Percentiles rank a stretch among this genome's conserved stretches.
phyloP scores from a whole-genome alignment of 2,113 vertebrate species.

The Junco hyemalis region DNA sequence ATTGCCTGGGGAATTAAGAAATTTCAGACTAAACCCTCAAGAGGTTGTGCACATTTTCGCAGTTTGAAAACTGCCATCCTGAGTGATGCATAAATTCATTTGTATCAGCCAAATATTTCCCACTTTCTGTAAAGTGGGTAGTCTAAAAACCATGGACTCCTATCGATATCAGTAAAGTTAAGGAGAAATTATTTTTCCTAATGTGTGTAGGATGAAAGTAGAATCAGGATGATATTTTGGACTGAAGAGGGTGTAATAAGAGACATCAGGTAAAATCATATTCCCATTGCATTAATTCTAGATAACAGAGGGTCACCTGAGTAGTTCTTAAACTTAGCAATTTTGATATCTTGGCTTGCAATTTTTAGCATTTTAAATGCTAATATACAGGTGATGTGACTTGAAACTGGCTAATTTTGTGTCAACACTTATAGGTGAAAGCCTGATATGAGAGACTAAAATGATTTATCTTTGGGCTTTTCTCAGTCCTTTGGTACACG shows the following conservation, averaged over 20 bases:
- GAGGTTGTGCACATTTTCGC: not conserved
- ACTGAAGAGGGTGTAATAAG: not conserved
- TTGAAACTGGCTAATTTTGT: not conserved
- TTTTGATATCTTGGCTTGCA: not conserved
- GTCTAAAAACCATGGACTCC: not conserved
- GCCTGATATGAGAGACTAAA: not conserved
- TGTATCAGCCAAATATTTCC: not conserved
- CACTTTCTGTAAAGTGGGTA: not conserved
- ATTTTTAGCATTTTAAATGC: not conserved
- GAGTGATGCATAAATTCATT: not conserved
- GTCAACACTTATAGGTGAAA: not conserved
- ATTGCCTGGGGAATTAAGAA: not conserved
- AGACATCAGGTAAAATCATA: not conserved
- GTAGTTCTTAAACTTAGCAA: not conserved
- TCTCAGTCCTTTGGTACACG: not conserved
- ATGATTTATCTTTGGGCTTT: not conserved
- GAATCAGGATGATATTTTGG: not conserved
- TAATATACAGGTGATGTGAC: not conserved
- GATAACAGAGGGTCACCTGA: not conserved
- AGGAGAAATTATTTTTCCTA: not conserved
- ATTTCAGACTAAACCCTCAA: not conserved
- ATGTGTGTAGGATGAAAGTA: accelerated
- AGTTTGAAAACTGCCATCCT: not conserved
- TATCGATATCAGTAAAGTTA: not conserved
- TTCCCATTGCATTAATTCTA: not conserved